phyloP scores from a whole-genome alignment of 2,113 vertebrate genomes.

The Passerina amoena region DNA sequence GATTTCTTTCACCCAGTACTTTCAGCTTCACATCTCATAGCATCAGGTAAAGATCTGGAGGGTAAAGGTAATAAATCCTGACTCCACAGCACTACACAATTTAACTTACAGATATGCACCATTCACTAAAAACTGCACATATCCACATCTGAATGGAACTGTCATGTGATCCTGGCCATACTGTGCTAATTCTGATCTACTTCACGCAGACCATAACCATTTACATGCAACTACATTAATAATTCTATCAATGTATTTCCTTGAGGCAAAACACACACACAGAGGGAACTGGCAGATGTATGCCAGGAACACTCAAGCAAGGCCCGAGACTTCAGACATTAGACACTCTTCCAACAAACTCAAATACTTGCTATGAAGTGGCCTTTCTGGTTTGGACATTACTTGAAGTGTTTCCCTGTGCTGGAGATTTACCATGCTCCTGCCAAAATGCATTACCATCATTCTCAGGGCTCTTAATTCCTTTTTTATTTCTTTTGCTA shows the following conservation, averaged over 20 bases:
- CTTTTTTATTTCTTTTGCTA: not conserved
- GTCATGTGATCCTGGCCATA: not conserved
- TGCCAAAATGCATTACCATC: not conserved
- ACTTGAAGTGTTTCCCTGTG: not conserved
- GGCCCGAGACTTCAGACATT: not conserved
- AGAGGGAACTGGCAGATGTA: not conserved
- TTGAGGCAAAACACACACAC: not conserved
- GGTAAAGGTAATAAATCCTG: not conserved
- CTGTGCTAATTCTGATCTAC: not conserved
- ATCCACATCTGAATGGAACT: not conserved
- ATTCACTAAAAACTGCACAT: not conserved
- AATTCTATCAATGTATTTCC: not conserved
- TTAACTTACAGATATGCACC: not conserved
- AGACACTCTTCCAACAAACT: not conserved
- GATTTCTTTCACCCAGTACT: not conserved
- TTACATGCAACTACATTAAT: not conserved
- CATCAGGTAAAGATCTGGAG: not conserved
- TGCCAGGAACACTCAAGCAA: not conserved
- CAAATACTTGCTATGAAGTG: not conserved
- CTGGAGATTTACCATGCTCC: not conserved
- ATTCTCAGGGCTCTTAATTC: not conserved
- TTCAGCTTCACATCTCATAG: not conserved
- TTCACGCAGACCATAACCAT: not conserved
- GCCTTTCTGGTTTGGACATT: not conserved
- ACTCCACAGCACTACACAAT: fast-evolving